phyloP scores from a whole-genome alignment of 2,113 vertebrate genomes.

The Trachemys scripta region DNA sequence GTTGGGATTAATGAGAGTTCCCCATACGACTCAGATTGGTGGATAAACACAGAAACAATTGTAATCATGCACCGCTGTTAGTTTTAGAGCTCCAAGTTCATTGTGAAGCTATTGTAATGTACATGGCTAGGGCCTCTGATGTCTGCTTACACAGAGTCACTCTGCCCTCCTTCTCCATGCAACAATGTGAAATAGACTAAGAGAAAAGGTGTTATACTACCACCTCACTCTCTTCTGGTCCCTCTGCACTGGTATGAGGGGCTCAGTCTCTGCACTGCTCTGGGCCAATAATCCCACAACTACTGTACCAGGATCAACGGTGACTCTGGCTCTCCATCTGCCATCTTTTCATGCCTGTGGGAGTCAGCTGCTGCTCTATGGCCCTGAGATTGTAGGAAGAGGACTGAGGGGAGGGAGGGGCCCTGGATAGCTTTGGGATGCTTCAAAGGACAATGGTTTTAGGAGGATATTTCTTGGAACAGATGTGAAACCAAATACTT shows the following conservation, averaged over 20 bases:
- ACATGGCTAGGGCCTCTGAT: not conserved
- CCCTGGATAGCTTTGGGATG: slow-evolving; percentile 25
- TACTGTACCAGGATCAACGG: not conserved
- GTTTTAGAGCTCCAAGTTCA: slow-evolving; percentile 3
- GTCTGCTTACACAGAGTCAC: slow-evolving; percentile 9
- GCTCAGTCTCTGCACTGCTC: slow-evolving; percentile 1
- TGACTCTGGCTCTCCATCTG: not conserved
- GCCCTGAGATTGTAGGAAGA: not conserved
- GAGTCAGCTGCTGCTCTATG: slow-evolving; percentile 48
- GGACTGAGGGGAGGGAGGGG: not conserved
- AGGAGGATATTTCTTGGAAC: slow-evolving; percentile 68
- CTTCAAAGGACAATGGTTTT: slow-evolving; percentile 65
- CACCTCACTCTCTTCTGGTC: not conserved
- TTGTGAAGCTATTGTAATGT: not conserved
- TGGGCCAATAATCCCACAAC: not conserved
- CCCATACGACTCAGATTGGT: not conserved
- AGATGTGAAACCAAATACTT: slow-evolving; percentile 73
- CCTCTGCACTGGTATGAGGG: slow-evolving; percentile 26
- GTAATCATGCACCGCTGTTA: not conserved
- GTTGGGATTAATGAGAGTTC: slow-evolving; percentile 75
- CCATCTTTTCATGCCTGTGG: slow-evolving; percentile 18
- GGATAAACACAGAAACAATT: not conserved
- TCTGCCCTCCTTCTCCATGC: not conserved
- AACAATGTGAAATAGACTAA: not conserved
- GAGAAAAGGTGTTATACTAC: not conserved